These are phyloP conservation scores for Phyllopteryx taeniolatus DNA, from an alignment of 2,113 vertebrate genomes.

Conservation along the genomic window DNA sequence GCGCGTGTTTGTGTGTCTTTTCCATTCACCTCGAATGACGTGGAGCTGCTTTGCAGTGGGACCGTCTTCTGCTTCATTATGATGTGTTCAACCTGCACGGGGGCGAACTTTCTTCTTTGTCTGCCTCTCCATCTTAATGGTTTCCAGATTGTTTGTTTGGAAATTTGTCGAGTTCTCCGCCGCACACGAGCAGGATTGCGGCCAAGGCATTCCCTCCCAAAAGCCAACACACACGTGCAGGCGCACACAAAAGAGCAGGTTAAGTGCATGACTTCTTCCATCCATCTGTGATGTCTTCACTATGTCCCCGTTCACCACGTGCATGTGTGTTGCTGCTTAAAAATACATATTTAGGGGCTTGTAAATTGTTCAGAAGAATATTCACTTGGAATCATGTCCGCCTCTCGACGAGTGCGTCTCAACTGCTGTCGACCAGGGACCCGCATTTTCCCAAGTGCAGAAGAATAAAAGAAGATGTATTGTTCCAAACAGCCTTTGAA, in stretches of 20 bases:
- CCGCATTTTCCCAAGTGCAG: too few species aligned
- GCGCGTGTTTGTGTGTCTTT: conserved; percentile 4
- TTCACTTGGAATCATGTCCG: background rate
- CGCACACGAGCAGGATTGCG: conserved; percentile 66
- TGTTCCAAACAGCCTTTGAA: too few species aligned
- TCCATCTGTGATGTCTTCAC: conserved; percentile 19
- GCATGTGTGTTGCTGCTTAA: conserved; percentile 6
- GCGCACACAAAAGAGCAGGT: conserved; percentile 25
- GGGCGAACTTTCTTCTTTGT: conserved; percentile 21
- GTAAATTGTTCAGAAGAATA: background rate
- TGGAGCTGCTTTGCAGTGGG: conserved; percentile 9
- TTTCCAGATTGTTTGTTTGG: conserved; percentile 87
- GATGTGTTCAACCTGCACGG: conserved; percentile 24
- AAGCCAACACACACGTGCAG: conserved; percentile 26
- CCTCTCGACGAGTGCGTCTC: too few species aligned
- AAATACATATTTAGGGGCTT: background rate
- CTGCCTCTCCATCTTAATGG: conserved; percentile 71
- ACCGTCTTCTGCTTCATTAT: conserved; percentile 6
- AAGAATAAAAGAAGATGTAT: too few species aligned
- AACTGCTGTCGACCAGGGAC: too few species aligned
- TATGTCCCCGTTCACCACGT: conserved; percentile 4
- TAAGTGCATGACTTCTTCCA: conserved; percentile 26
- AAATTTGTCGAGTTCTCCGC: conserved; percentile 80
- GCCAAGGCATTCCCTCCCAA: conserved; percentile 64
- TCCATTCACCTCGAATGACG: background rate